Evolutionary conservation across 2,797 vertebrate species (phyloP).

Genomic region (Sebastes diaconus): DNA sequence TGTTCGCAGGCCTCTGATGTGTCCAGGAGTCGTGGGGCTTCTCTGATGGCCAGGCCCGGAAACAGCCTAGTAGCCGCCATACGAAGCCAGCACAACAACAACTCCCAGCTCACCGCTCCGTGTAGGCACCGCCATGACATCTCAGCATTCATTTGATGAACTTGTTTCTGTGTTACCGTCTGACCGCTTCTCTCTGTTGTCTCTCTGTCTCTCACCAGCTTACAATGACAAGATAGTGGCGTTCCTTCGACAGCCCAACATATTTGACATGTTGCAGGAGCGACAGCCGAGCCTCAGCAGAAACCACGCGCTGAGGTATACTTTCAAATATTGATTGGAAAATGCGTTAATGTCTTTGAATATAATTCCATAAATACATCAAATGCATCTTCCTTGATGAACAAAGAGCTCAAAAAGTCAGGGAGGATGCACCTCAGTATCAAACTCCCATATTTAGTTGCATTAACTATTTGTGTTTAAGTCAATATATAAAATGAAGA

Average conservation of each 20-base stretch:
- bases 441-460: background rate
- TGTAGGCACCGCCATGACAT: slow-evolving; percentile 42
- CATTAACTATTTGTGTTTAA: background rate
- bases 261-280: slow-evolving; percentile 97
- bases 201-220: slow-evolving; percentile 77
- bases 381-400: background rate
- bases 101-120: slow-evolving; percentile 83
- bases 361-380: background rate
- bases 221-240: slow-evolving; percentile 99
- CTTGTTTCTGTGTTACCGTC: background rate
- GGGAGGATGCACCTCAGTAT: background rate
- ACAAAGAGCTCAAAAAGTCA: background rate
- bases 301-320: slow-evolving; percentile 93
- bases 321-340: background rate
- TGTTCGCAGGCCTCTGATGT: slow-evolving; percentile 91
- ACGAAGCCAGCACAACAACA: slow-evolving; percentile 90
- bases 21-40: slow-evolving; percentile 91
- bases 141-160: background rate
- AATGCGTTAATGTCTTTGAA: background rate
- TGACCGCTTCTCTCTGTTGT: background rate
- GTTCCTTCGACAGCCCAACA: slow-evolving; percentile 95
- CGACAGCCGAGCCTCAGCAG: slow-evolving; percentile 93
- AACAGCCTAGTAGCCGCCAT: slow-evolving; percentile 93
- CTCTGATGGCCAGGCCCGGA: slow-evolving; percentile 88
- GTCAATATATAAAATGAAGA: background rate